Percentiles rank a stretch among this genome's conserved stretches.
Evolutionary conservation across 1,140 invertebrate genomes (phyloP).

Genomic region (Macrotrachela quadricornifera): DNA sequence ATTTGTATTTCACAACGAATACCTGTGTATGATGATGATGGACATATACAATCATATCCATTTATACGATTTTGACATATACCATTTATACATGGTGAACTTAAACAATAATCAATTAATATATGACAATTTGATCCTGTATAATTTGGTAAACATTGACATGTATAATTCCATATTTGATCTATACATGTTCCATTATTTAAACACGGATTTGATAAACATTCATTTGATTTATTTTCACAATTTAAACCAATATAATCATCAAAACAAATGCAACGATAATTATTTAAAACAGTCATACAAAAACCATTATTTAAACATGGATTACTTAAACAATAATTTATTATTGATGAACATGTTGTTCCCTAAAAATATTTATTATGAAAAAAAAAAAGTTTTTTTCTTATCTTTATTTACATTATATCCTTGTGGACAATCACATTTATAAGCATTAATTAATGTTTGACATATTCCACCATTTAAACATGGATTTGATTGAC

Average conservation of each 20-base stretch:
- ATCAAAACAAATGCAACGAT: constrained; percentile 2
- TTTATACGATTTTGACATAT: constrained; percentile 7
- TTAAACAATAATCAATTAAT: constrained; percentile 9
- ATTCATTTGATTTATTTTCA: constrained; percentile 14
- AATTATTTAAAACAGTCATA: constrained; percentile 34
- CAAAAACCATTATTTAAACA: constrained; percentile 7
- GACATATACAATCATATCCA: constrained; percentile 1
- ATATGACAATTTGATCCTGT: constrained; percentile 3
- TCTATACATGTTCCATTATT: constrained; percentile 13
- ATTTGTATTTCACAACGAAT: not conserved
- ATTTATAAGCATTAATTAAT: constrained; percentile 48
- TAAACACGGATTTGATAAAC: constrained; percentile 10
- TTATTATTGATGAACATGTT: constrained; percentile 8
- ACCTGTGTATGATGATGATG: not conserved
- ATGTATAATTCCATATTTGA: constrained; percentile 3
- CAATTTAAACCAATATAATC: constrained; percentile 12
- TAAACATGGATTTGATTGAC: constrained; percentile 45
- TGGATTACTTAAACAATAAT: constrained; percentile 12
- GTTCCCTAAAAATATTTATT: constrained; percentile 1
- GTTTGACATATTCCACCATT: constrained; percentile 50
- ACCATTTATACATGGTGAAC: constrained; percentile 8
- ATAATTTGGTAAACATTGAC: constrained; percentile 5
- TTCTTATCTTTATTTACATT: not conserved
- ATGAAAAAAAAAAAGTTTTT: not conserved
- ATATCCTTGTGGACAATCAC: constrained; percentile 2